Evolutionary conservation across 2,888 invertebrate species (phyloP).

Genomic region (Willowsia nigromaculata): DNA sequence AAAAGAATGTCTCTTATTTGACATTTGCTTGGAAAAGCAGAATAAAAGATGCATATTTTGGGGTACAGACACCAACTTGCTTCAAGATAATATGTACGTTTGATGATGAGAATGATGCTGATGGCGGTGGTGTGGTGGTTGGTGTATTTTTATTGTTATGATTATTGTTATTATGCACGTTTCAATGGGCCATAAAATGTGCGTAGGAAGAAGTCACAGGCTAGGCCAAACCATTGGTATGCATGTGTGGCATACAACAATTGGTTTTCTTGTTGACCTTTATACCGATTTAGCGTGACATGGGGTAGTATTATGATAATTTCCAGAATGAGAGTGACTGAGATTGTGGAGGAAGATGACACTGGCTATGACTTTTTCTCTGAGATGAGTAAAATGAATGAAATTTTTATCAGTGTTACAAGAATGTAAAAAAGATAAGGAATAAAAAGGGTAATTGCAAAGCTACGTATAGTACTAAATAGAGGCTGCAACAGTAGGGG

Average conservation of each 20-base stretch:
- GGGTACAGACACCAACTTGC: neutral
- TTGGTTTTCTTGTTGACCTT: conserved; percentile 57
- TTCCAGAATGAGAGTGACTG: conserved; percentile 34
- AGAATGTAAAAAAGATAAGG: neutral
- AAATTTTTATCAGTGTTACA: conserved; percentile 47
- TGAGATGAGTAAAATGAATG: conserved; percentile 40
- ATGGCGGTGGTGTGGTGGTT: conserved; percentile 42
- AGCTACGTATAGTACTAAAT: neutral
- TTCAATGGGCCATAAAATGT: conserved; percentile 66
- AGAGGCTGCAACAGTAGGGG: neutral
- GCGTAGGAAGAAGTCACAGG: conserved; percentile 61
- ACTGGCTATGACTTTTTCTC: neutral
- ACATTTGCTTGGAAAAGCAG: neutral
- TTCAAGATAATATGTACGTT: neutral
- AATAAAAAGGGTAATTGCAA: neutral
- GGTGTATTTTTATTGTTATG: conserved; percentile 70
- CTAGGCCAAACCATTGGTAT: neutral
- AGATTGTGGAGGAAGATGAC: conserved; percentile 50
- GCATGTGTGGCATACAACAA: conserved; percentile 16
- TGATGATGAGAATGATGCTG: neutral
- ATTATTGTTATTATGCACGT: conserved; percentile 72
- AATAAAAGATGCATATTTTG: neutral
- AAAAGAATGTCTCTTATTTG: neutral
- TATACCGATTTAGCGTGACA: conserved; percentile 55
- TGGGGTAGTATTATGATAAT: conserved; percentile 42